Conservation (phyloP, 2,113 vertebrate species). For the Rutilus rutilus region DNA sequence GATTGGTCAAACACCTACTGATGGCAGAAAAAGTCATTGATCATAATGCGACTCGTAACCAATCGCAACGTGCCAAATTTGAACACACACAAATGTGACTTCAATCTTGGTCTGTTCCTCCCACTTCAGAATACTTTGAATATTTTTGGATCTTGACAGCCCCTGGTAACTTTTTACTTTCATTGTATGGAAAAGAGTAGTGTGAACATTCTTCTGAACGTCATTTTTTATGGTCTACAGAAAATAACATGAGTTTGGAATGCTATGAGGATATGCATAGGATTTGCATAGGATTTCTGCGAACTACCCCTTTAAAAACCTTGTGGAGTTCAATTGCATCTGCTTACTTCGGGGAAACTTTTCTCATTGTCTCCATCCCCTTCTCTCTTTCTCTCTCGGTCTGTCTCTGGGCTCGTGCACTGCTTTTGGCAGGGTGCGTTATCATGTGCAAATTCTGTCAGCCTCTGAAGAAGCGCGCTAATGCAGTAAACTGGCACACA, state of each 20-base stretch:
- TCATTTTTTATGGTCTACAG: not conserved
- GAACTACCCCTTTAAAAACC: constrained; percentile 14
- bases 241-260: not conserved
- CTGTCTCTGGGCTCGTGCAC: constrained; percentile 50
- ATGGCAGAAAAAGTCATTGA: not conserved
- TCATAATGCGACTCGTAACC: not conserved
- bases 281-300: no score
- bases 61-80: not conserved
- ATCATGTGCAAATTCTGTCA: constrained; percentile 64
- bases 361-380: not conserved
- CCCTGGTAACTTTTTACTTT: not conserved
- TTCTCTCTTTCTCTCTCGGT: constrained; percentile 20
- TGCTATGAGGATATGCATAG: no score
- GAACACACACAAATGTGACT: not conserved
- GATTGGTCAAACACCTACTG: not conserved
- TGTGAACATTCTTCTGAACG: not conserved
- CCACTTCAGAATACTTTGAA: no score
- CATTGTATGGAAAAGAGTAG: not conserved
- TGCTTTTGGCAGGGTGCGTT: constrained; percentile 66
- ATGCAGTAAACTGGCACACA: constrained; percentile 68
- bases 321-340: not conserved
- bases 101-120: not conserved
- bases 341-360: constrained; percentile 16
- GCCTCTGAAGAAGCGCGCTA: constrained; percentile 67
- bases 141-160: not conserved